These are phyloP conservation scores for Cataglyphis albicans DNA, from an alignment of 2,888 invertebrate species.

Conservation along the genomic window DNA sequence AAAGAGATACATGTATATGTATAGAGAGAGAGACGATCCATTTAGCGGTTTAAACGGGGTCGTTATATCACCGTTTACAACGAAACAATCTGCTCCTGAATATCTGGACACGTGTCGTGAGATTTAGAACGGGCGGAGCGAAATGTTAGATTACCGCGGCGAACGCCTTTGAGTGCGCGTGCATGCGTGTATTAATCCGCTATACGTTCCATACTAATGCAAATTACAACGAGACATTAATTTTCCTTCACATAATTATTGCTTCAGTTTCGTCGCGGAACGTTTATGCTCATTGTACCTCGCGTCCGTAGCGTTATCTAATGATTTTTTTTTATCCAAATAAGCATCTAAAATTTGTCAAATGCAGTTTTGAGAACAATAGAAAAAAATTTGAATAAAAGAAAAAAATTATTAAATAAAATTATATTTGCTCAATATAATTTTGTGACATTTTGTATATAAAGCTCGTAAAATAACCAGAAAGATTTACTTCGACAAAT, in stretches of 20 bases:
- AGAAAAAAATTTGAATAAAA: background rate
- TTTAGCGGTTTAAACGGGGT: constrained; percentile 75
- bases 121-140: constrained; percentile 54
- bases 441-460: background rate
- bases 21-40: constrained; percentile 73
- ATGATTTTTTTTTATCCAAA: background rate
- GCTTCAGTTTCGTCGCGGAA: background rate
- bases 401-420: background rate
- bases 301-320: background rate
- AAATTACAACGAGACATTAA: constrained; percentile 11
- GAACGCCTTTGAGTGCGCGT: constrained; percentile 41
- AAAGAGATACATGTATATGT: constrained; percentile 78
- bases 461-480: constrained; percentile 2
- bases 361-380: background rate
- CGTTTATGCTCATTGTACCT: background rate
- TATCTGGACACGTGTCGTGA: constrained; percentile 54
- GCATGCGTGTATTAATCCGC: constrained; percentile 24
- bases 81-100: constrained; percentile 72
- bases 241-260: background rate
- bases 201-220: constrained; percentile 3
- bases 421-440: background rate
- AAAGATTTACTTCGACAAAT: background rate
- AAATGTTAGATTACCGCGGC: constrained; percentile 49
- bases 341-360: background rate
- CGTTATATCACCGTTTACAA: constrained; percentile 72